Evolutionary conservation across 1,140 invertebrate genomes (phyloP), one percentile per base, ranked within the genome.

Genomic region (Microplitis demolitor): DNA sequence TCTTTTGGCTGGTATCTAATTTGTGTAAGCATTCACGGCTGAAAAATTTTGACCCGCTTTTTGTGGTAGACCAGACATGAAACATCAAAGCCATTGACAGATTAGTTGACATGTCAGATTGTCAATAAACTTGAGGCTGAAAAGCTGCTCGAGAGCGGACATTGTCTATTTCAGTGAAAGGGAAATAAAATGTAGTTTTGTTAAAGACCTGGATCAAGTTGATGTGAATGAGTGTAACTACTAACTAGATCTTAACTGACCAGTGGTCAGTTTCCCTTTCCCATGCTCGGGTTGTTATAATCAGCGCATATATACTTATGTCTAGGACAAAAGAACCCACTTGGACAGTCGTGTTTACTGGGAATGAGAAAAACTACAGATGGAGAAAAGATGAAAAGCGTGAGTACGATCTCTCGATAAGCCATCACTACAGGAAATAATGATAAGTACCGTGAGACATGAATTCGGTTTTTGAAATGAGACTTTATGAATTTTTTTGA

Each of bases 401-500:
- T 45, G 6, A 9, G 5, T 58, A 68, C 51, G 67, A 16, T 61
- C 35, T 60, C 16, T 35, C 8, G 51, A 68, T 68, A 56, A 74
- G 76, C 74, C 78, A 37, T 68, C 73, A 71, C 73, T 53, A 66
- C 53, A 56, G 69, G 62, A 73, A 77, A 80, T 74, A 78, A 82
- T 80, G 64, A 63, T 80, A 82, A 82, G 80, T 79, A 82, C 76
- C 79, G 80, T 82, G 79, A 80, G 79, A 82, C 79, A 56, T 74
- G 71, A 61, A 37, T 37, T 71, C 76, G 51, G 64, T 68, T 78
- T 72, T 78, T 73, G 58, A 74, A 74, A n/a, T 62, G 61, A 75
- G 69, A 69, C 68, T 50, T 64, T 54, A 60, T 35, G 37, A 74
- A 24, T 24, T 24, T 24, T 0, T 24, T 24, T 24, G 24, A 24